Evolutionary conservation across 2,888 invertebrate species (phyloP).

Genomic region (Drosophila paranaensis): DNA sequence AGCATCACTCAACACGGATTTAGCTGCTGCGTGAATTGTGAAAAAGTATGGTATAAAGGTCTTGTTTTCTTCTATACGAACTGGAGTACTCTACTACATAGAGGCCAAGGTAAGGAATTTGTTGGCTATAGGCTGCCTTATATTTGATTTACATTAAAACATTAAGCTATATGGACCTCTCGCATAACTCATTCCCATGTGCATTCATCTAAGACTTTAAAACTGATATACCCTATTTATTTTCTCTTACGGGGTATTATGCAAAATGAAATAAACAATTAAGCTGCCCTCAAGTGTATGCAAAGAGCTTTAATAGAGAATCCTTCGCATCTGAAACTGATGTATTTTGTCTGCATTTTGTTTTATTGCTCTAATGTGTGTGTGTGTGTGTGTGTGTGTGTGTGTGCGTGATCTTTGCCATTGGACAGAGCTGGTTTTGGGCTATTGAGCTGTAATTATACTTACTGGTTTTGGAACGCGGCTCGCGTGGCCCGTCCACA

Average conservation of each 20-base stretch:
- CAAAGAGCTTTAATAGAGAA: constrained; percentile 32
- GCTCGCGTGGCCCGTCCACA: constrained; percentile 98
- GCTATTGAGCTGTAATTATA: constrained; percentile 51
- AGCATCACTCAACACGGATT: no score
- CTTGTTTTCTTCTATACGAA: no score
- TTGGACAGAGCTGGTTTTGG: constrained; percentile 9
- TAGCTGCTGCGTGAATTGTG: no score
- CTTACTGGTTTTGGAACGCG: constrained; percentile 96
- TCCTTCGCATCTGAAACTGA: constrained; percentile 15
- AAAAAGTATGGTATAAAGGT: no score
- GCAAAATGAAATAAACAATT: neutral
- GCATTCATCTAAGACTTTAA: no score
- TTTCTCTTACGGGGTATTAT: neutral
- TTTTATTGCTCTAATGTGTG: constrained; percentile 19
- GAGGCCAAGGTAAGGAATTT: no score
- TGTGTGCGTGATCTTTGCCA: constrained; percentile 13
- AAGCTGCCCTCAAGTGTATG: neutral
- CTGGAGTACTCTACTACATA: no score
- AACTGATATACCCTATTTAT: neutral
- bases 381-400: constrained; percentile 1
- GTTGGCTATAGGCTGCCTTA: no score
- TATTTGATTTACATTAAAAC: no score
- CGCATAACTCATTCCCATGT: no score
- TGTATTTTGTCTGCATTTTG: constrained; percentile 17
- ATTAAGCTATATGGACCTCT: no score